Conservation (phyloP, 2,797 vertebrate genomes). For the Phoebastria nigripes region DNA sequence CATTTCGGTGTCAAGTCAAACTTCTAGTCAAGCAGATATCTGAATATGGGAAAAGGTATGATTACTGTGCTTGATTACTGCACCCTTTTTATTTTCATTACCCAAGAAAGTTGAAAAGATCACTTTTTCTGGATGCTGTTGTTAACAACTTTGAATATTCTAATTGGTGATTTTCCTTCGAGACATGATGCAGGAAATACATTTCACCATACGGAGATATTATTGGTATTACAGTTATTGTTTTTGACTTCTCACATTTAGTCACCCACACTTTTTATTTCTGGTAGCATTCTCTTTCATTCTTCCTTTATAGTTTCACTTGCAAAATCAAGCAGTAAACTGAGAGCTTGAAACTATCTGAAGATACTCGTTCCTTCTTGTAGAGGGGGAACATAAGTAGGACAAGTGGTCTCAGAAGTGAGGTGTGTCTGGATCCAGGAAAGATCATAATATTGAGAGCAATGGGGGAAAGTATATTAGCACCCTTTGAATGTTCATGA, state of each 20-base stretch:
- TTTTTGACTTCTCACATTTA: not conserved
- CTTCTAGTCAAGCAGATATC: not conserved
- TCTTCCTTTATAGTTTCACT: not conserved
- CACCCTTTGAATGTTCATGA: not conserved
- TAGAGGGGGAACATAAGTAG: not conserved
- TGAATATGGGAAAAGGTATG: not conserved
- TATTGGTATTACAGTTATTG: not conserved
- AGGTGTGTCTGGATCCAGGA: not conserved
- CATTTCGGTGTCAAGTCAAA: not conserved
- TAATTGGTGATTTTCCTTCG: not conserved
- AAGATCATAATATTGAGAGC: not conserved
- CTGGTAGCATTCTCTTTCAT: not conserved
- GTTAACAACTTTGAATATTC: not conserved
- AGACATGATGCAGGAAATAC: not conserved
- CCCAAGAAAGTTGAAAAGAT: not conserved
- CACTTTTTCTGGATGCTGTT: not conserved
- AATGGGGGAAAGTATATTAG: not conserved
- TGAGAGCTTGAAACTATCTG: not conserved
- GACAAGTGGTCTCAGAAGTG: not conserved
- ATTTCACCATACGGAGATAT: not conserved
- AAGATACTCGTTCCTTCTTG: not conserved
- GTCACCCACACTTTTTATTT: not conserved
- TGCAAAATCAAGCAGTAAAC: not conserved
- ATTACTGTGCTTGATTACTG: not conserved
- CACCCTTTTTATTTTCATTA: not conserved